Conservation (phyloP, 2,888 invertebrate species). For the Philereme vetulata region DNA sequence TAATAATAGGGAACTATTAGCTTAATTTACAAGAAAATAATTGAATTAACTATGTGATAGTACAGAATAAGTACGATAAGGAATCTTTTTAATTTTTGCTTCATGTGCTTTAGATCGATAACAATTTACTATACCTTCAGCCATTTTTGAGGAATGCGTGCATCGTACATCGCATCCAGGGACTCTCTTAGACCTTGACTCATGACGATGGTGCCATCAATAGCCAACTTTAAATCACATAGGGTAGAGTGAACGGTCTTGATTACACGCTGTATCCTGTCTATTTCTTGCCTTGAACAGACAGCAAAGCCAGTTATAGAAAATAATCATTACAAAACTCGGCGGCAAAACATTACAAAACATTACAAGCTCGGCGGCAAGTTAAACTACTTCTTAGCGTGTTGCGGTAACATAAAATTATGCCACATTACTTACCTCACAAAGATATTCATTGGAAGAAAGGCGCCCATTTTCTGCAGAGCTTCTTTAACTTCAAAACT, state of each 20-base stretch:
- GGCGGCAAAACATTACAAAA: no score
- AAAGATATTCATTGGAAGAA: constrained; percentile 98
- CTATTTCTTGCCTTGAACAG: constrained; percentile 86
- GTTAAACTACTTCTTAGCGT: no score
- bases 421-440: constrained; percentile 77
- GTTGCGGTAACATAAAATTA: no score
- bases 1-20: no score
- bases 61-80: no score
- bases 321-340: no score
- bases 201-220: constrained; percentile 99
- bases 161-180: constrained; percentile 98
- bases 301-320: background rate
- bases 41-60: no score
- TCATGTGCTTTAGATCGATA: no score
- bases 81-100: no score
- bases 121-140: constrained; percentile 85
- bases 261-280: constrained; percentile 94
- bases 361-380: no score
- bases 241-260: constrained; percentile 90
- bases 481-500: constrained; percentile 95
- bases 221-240: constrained; percentile 95
- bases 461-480: constrained; percentile 94
- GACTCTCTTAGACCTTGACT: constrained; percentile 94
- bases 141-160: constrained; percentile 96
- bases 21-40: no score